These are phyloP conservation scores for Rhynchomys soricoides DNA, from an alignment of 2,113 vertebrate species.

Conservation along the genomic window DNA sequence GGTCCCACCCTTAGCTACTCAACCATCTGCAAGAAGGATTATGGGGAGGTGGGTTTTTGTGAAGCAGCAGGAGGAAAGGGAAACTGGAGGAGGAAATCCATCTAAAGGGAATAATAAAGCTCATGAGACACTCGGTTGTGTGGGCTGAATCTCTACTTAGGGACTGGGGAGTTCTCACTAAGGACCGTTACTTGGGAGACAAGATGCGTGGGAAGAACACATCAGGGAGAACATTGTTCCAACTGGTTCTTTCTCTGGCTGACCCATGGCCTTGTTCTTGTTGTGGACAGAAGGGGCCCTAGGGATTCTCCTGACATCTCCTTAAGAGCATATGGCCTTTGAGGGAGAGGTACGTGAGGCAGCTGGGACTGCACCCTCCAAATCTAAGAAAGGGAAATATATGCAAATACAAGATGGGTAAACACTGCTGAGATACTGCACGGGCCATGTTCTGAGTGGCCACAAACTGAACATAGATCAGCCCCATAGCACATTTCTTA, in stretches of 20 bases:
- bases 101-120: background rate
- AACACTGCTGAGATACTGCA: background rate
- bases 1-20: background rate
- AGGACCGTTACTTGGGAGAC: background rate
- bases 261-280: background rate
- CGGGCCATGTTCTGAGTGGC: background rate
- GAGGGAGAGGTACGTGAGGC: background rate
- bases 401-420: background rate
- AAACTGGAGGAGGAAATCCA: background rate
- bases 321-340: rapidly evolving
- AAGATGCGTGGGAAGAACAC: background rate
- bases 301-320: background rate
- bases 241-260: background rate
- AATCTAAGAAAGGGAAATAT: background rate
- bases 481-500: background rate
- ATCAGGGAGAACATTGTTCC: background rate
- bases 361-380: background rate
- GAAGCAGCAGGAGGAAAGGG: background rate
- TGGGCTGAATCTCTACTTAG: background rate
- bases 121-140: rapidly evolving
- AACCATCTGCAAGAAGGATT: background rate
- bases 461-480: background rate
- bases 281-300: background rate
- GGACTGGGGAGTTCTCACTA: background rate
- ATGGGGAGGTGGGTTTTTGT: rapidly evolving